These are phyloP conservation scores for Pycnomerus fuliginosus DNA, from an alignment of 2,888 invertebrate species.

Conservation along the genomic window DNA sequence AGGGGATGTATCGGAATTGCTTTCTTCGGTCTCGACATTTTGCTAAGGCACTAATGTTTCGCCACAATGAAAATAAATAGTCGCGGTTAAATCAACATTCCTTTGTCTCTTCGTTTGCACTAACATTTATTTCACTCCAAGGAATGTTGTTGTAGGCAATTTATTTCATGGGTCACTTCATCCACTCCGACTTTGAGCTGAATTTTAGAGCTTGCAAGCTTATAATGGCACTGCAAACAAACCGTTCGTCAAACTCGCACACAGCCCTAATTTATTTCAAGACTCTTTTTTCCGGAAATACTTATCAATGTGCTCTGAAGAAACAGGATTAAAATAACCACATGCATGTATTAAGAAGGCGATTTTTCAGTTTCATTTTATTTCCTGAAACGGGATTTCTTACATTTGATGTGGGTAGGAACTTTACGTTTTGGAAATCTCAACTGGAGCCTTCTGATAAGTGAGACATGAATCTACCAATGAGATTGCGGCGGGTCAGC, in stretches of 20 bases:
- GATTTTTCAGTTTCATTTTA: too few species aligned
- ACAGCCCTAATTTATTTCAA: too few species aligned
- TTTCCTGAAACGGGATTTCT: too few species aligned
- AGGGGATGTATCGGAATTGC: constrained; percentile 24
- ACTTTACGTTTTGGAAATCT: too few species aligned
- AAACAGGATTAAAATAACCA: too few species aligned
- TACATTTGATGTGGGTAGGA: too few species aligned
- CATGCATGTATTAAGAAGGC: too few species aligned
- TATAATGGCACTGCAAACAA: constrained; percentile 4
- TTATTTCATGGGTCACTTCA: constrained; percentile 45
- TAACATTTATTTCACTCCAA: constrained; percentile 43
- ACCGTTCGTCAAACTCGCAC: neutral
- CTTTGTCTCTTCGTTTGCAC: constrained; percentile 44
- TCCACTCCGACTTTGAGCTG: constrained; percentile 15
- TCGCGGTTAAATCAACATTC: constrained; percentile 47
- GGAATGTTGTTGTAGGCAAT: constrained; percentile 47
- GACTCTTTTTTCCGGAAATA: too few species aligned
- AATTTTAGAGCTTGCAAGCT: constrained; percentile 16
- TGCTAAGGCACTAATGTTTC: constrained; percentile 26
- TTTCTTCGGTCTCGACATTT: constrained; percentile 19
- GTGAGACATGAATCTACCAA: constrained; percentile 46
- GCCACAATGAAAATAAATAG: constrained; percentile 45
- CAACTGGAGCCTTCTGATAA: constrained; percentile 38
- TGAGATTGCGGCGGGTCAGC: constrained; percentile 45
- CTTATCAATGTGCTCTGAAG: too few species aligned